These are phyloP conservation scores for Dendrolimus pini DNA, from an alignment of 2,888 invertebrate genomes.

Conservation along the genomic window DNA sequence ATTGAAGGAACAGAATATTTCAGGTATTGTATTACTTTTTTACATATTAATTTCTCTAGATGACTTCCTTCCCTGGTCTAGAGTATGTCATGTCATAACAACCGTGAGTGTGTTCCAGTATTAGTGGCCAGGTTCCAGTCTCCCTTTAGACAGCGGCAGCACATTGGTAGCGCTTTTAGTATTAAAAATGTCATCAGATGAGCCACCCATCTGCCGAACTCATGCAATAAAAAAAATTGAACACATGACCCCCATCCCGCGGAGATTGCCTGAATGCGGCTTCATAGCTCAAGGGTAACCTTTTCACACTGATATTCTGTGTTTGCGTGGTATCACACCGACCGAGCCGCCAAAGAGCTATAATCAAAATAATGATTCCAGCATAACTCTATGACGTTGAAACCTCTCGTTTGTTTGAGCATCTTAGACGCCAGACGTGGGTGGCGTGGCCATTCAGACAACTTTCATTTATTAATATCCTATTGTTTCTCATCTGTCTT, in stretches of 20 bases:
- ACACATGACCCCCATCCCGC: too few species aligned
- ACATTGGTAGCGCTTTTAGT: not conserved
- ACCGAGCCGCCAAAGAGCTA: too few species aligned
- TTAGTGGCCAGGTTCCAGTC: not conserved
- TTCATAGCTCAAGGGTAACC: too few species aligned
- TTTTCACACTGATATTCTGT: too few species aligned
- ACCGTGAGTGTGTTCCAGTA: not conserved
- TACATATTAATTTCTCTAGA: not conserved
- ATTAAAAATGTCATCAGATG: not conserved
- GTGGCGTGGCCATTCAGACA: not conserved
- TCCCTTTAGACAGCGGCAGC: not conserved
- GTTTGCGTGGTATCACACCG: too few species aligned
- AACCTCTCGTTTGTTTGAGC: too few species aligned
- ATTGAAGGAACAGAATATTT: constrained; percentile 78
- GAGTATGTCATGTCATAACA: not conserved
- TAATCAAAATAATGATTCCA: too few species aligned
- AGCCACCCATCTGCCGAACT: too few species aligned
- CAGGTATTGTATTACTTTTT: constrained; percentile 27
- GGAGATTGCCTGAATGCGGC: too few species aligned
- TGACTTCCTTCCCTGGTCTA: not conserved
- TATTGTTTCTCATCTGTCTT: not conserved
- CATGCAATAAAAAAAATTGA: too few species aligned
- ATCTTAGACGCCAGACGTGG: too few species aligned
- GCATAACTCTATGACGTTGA: too few species aligned
- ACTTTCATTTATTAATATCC: not conserved